Evolutionary conservation across 2,797 vertebrate genomes (phyloP), one percentile per base, ranked within the genome.

Genomic region (Orientallactaga sibirica): DNA sequence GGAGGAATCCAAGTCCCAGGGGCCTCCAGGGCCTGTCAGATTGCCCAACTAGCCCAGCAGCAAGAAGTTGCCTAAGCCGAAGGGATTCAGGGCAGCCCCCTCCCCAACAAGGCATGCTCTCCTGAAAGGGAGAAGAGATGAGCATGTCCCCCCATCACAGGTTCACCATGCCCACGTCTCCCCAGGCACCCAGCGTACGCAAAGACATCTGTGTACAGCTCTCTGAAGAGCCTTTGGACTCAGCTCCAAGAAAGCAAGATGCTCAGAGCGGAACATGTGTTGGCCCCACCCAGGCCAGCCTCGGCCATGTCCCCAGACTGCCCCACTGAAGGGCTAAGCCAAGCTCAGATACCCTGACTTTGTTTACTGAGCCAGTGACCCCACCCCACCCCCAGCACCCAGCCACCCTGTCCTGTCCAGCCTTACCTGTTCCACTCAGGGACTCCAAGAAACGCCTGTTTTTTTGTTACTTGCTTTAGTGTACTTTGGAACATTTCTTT

Each of bases 41-140:
- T 1, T 14, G 41, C 67, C 68, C 15, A 9, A 25, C 6, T 3
- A 58, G n/a, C 29, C 16, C 25, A 4, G 70, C 62, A 12, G 73
- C 3, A 15, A 83, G 48, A 29, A n/a, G 67, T 11, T 0, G 2
- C 12, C 79, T 33, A 43, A 61, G 16, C 74, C 11, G 58, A 33
- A 29, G 14, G 66, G 70, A 10, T 18, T 14, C 73, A 27, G 0
- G 0, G 29, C 37, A 19, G 41, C 68, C 90, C 29, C 95, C 96
- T 0, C 0, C 37, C 75, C 94, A 83, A 80, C 91, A 67, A 0
- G 0, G 84, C 1, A 27, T 81, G 74, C 90, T 0, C n/a, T 77
- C 70, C 79, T 80, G n/a, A 94, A 95, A 95, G 90, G 82, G 95
- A 86, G 80, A 82, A 94, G 27, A n/a, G 94, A 58, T 58, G 16